Percentiles rank a stretch among this genome's conserved stretches.
Evolutionary conservation across 2,113 vertebrate species (phyloP).

Genomic region (Pseudorasbora parva): DNA sequence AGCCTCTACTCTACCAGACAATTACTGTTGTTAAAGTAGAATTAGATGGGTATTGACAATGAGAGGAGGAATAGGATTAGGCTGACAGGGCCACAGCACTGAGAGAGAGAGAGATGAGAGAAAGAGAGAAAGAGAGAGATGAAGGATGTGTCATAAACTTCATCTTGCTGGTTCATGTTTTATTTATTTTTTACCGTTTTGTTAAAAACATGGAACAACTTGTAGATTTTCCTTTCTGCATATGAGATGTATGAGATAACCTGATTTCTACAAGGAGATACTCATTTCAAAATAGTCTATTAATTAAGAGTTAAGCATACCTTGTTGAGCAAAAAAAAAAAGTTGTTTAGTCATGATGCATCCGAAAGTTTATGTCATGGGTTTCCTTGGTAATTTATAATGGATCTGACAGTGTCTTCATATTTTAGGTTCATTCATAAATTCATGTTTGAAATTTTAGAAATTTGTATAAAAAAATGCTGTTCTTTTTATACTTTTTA

Average conservation of each 20-base stretch:
- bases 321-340: neutral
- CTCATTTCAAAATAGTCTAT: neutral
- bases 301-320: neutral
- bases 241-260: neutral
- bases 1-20: constrained; percentile 99
- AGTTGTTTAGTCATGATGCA: neutral
- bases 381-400: too few relatives aligned
- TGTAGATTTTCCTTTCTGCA: neutral
- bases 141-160: constrained; percentile 48
- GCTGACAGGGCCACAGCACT: constrained; percentile 63
- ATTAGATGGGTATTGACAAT: constrained; percentile 99
- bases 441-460: too few relatives aligned
- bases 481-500: neutral
- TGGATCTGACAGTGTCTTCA: too few relatives aligned
- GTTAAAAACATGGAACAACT: neutral
- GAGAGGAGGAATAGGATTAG: constrained; percentile 89
- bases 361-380: too few relatives aligned
- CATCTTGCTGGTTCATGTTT: neutral
- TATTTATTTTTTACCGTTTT: neutral
- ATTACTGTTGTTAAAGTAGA: constrained; percentile 99
- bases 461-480: neutral
- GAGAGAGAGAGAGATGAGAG: constrained; percentile 46
- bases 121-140: constrained; percentile 60
- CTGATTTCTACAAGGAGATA: neutral
- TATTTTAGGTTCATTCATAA: neutral